phyloP scores from a whole-genome alignment of 2,797 vertebrate genomes.

The Stomatorhinus walkeri region DNA sequence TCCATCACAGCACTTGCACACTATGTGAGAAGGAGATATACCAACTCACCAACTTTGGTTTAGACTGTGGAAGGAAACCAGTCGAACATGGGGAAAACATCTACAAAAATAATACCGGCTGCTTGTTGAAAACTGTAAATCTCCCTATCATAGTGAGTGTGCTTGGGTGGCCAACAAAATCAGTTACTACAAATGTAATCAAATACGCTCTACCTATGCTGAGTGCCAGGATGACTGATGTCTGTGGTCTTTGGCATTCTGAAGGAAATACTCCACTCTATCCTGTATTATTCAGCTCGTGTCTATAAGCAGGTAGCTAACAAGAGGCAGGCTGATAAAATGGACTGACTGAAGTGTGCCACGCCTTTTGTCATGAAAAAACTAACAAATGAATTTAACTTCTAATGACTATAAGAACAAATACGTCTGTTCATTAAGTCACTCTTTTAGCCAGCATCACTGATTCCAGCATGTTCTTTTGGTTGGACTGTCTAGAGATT shows the following conservation, averaged over 20 bases:
- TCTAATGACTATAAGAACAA: neutral
- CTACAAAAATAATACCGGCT: neutral
- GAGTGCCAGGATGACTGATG: neutral
- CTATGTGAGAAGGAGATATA: neutral
- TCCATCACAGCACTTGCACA: neutral
- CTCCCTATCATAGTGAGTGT: neutral
- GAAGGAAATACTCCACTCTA: neutral
- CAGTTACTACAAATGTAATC: neutral
- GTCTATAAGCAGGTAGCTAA: neutral
- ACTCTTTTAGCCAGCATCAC: neutral
- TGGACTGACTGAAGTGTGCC: neutral
- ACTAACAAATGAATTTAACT: constrained; percentile 2
- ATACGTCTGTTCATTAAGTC: neutral
- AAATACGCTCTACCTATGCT: neutral
- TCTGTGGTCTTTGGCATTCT: neutral
- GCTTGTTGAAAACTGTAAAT: neutral
- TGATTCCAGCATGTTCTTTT: neutral
- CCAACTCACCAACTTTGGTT: neutral
- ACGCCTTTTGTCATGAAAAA: neutral
- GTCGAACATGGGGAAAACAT: neutral
- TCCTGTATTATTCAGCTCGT: neutral
- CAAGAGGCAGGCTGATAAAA: neutral
- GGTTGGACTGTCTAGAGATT: neutral
- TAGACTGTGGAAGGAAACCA: neutral
- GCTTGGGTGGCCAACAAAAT: neutral